These are phyloP conservation scores for Lucifuga dentata DNA, from an alignment of 2,113 vertebrate genomes.

Conservation along the genomic window DNA sequence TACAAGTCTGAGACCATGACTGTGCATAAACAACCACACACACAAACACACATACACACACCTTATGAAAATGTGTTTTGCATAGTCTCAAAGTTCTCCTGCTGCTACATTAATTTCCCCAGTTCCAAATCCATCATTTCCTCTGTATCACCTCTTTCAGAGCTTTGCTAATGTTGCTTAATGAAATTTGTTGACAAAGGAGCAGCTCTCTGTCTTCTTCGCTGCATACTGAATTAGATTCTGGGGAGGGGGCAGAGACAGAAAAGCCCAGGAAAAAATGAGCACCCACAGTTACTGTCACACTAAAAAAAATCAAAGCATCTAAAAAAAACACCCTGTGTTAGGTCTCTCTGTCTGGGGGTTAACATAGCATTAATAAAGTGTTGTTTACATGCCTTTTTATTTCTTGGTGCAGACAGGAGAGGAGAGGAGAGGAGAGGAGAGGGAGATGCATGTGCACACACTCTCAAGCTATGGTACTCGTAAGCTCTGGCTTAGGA, in stretches of 20 bases:
- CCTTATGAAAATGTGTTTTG: background rate
- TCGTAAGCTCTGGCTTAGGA: too few relatives aligned
- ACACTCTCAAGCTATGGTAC: too few relatives aligned
- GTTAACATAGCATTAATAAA: too few relatives aligned
- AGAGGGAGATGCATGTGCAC: too few relatives aligned
- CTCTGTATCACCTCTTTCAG: conserved; percentile 28
- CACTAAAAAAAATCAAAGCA: too few relatives aligned
- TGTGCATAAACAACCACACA: conserved; percentile 16
- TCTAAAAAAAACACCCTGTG: too few relatives aligned
- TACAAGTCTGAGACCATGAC: background rate
- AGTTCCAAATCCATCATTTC: conserved; percentile 28
- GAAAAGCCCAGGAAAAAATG: too few relatives aligned
- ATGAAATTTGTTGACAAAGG: conserved; percentile 54
- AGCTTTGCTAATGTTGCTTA: conserved; percentile 43
- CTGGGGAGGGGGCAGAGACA: background rate
- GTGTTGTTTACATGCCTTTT: too few relatives aligned
- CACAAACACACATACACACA: background rate
- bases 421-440: background rate
- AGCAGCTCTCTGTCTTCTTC: conserved; percentile 5
- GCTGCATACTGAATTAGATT: conserved; percentile 39
- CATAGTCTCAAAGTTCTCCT: conserved; percentile 5
- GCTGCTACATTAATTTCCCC: conserved; percentile 40
- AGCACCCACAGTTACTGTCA: too few relatives aligned
- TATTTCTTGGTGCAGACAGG: background rate
- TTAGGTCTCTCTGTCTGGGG: too few relatives aligned